A percentile compares a stretch with the other conserved stretches of the same genome.
phyloP scores from a whole-genome alignment of 2,797 vertebrate species.

The Cichlasoma orientale region DNA sequence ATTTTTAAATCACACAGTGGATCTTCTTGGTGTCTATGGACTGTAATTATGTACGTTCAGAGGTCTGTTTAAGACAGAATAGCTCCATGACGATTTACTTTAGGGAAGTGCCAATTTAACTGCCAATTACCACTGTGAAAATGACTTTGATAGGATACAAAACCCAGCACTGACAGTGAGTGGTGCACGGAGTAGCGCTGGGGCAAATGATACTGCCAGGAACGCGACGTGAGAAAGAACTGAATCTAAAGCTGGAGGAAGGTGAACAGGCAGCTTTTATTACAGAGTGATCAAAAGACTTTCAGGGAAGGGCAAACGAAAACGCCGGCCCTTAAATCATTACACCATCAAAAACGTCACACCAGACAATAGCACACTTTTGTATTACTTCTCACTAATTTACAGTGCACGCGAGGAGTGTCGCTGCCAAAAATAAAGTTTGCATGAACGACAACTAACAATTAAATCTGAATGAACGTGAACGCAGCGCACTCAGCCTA shows the following conservation, averaged over 20 bases:
- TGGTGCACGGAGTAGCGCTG: constrained; percentile 25
- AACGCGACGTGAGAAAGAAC: constrained; percentile 3
- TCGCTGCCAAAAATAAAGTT: background rate
- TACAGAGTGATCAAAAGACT: constrained; percentile 15
- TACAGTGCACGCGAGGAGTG: background rate
- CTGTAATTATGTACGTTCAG: constrained; percentile 58
- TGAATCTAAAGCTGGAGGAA: constrained; percentile 17
- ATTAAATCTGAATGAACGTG: background rate
- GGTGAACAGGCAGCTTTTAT: constrained; percentile 24
- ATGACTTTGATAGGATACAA: constrained; percentile 45
- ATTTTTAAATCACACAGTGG: constrained; percentile 56
- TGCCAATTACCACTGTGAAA: constrained; percentile 56
- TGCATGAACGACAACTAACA: constrained; percentile 1
- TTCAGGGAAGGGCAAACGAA: constrained; percentile 7
- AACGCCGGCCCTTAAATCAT: background rate
- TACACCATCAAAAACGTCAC: constrained; percentile 3
- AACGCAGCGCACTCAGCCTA: background rate
- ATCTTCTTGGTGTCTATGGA: constrained; percentile 43
- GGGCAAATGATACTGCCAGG: constrained; percentile 14
- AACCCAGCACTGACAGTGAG: constrained; percentile 51
- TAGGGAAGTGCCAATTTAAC: constrained; percentile 55
- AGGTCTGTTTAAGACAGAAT: constrained; percentile 64
- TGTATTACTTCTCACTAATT: background rate
- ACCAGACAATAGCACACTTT: background rate
- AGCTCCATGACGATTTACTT: constrained; percentile 53